Base-by-base conservation (phyloP, 2,888 invertebrate genomes). In the Oithona nana region DNA sequence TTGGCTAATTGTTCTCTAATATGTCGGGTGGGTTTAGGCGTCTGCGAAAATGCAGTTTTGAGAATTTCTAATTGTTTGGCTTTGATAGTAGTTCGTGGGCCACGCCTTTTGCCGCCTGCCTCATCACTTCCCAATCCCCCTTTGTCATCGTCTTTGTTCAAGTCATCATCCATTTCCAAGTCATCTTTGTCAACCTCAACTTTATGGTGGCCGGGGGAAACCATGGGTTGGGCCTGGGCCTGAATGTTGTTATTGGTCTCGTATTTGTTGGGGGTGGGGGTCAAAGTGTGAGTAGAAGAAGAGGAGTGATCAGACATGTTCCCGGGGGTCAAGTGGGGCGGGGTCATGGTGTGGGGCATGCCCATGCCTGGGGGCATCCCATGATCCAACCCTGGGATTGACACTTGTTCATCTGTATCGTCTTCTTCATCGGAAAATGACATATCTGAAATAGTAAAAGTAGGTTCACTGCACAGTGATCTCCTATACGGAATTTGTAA, bases 1-100 rank as follows among this genome's bases (percentile, higher is more conserved):
- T 95, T 93, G 68, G 98, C 97, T 69, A 98, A 80, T 76, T 98
- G 97, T 75, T 99, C 98, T 72, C 98, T 81, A 77, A 98, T 97
- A 75, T 99, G 97, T 72, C 98, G 80, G 68, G 98, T 98, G 20
- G 98, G 98, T 76, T 98, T 98, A 66, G 98, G 98, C 65, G 97
- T 98, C 73, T 94, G 90, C 68, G 92, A 89, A 76, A 99, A 99
- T 65, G 98, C 97, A 66, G 89, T 92, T 79, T 98, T 98, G 72
- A 98, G 77, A 68, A 95, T 93, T 76, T 98, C 97, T 74, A 98
- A 77, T 78, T 98, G 98, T 77, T 98, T 98, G 67, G 97, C 97
- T 76, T 98, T 98, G 75, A 98, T 98, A 71, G 98, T 98, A 64
- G 98, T 98, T 69, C 98, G 79, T 2, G 98, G 98, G 1, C 97